Base-by-base conservation (phyloP, 2,888 invertebrate genomes). In the Drosophila austrosaltans region DNA sequence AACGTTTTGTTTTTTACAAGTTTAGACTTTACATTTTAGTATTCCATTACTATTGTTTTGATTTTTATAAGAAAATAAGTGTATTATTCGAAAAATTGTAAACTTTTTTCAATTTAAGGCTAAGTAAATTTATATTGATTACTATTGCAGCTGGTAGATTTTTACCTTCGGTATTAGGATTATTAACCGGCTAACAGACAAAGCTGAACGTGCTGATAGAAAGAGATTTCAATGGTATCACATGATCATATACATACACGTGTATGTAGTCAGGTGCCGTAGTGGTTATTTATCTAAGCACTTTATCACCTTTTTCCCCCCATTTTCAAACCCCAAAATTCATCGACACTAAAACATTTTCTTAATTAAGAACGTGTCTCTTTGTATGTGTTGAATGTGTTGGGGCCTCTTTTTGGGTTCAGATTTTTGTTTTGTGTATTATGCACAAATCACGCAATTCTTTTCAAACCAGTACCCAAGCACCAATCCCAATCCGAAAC, bases 361-460 rank as follows among this genome's bases (percentile, higher is more conserved):
- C 22, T 25, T 48, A 48, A 48, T 48, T 48, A 48, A 48, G 25
- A 22, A 48, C 48, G 48, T 48, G 48, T 10, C 25, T 10, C 10
- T 8, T 2, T 20, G 20, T 44, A 5, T 48, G 48, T 25, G 25
- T 48, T 48, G 48, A 25, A 22, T 10, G 48, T 48, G 16, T 16
- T 16, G 16, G 16, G 16, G 16, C 10, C 4, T 2, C 25, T 4
- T 25, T 40, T 48, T 48, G 3, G 25, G 8, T 22, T 2, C 22
- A 25, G 48, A 16, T 16, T 48, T 25, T 48, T 22, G 48, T 22
- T 48, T 22, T 25, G 10, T 12, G 48, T 48, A 48, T 48, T 48
- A 48, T 48, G 25, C 48, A 10, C 22, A 48, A 48, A 48, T 48
- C 48, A 48, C 48, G 48, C 48, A 48, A 48, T 48, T 25, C 48